A percentile compares a stretch with the other conserved stretches of the same genome.
phyloP scores from a whole-genome alignment of 2,888 invertebrate species.

The Tillus elongatus region DNA sequence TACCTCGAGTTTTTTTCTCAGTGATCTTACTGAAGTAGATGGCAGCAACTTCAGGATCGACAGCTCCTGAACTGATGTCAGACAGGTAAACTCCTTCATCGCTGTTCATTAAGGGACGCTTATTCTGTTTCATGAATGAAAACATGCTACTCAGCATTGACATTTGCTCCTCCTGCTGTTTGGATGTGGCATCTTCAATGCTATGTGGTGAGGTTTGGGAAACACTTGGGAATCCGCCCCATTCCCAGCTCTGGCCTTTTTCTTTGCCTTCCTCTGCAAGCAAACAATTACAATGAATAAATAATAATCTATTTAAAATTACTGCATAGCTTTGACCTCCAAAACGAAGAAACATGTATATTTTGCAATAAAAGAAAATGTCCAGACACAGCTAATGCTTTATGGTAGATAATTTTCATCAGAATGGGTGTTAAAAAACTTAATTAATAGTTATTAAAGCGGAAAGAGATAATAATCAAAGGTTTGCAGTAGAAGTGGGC shows the following conservation, averaged over 20 bases:
- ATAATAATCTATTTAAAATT: no score
- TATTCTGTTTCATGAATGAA: conserved; percentile 77
- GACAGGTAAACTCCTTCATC: conserved; percentile 84
- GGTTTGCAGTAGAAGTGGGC: no score
- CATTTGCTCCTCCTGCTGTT: conserved; percentile 38
- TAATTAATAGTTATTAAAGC: no score
- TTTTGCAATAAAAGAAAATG: no score
- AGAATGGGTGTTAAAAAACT: no score
- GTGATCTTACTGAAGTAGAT: conserved; percentile 63
- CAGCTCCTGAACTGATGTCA: conserved; percentile 77
- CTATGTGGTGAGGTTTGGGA: conserved; percentile 30
- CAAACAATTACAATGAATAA: no score
- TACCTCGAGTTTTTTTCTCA: conserved; percentile 30
- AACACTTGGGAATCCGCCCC: conserved; percentile 74
- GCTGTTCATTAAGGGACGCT: conserved; percentile 23
- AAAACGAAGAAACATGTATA: no score
- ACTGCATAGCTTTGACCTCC: no score
- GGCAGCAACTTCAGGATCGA: conserved; percentile 87
- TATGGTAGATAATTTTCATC: no score
- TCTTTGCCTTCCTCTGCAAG: conserved; percentile 32
- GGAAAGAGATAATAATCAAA: no score
- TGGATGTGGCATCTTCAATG: conserved; percentile 25
- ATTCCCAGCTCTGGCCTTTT: conserved; percentile 67
- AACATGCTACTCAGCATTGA: conserved; percentile 88
- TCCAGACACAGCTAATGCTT: no score